Conservation (phyloP, 2,113 vertebrate genomes). For the Stigmatopora argus region DNA sequence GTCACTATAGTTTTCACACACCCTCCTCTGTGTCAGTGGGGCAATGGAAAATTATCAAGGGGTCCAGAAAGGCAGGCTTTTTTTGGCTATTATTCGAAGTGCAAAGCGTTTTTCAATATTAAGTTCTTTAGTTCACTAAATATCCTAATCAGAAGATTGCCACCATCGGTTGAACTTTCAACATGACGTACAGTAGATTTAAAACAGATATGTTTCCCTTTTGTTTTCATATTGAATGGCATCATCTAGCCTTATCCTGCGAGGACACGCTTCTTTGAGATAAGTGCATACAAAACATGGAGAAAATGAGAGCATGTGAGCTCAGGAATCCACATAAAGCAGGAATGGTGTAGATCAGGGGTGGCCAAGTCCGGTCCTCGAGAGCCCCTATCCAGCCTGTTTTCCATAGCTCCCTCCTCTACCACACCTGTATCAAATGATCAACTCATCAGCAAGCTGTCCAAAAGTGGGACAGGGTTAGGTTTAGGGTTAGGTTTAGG, state of each 20-base stretch:
- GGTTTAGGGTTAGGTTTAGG: no score
- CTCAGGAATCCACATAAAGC: constrained; percentile 53
- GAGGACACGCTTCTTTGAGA: constrained; percentile 48
- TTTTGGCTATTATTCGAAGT: not conserved
- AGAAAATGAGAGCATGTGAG: constrained; percentile 37
- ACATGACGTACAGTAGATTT: constrained; percentile 25
- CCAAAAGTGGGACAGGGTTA: no score
- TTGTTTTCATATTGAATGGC: constrained; percentile 44
- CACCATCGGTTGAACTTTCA: constrained; percentile 12
- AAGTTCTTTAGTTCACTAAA: constrained; percentile 5
- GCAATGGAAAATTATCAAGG: constrained; percentile 38
- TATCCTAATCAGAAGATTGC: constrained; percentile 22
- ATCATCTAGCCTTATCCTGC: constrained; percentile 51
- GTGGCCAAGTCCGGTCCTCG: no score
- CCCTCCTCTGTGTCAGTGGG: constrained; percentile 22
- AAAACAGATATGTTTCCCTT: constrained; percentile 38
- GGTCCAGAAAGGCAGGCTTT: constrained; percentile 24
- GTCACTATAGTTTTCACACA: constrained; percentile 42
- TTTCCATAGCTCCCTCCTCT: no score
- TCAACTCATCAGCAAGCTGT: no score
- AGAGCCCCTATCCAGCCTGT: no score
- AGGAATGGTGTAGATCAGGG: constrained; percentile 29
- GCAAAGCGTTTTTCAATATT: not conserved
- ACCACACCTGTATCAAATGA: no score
- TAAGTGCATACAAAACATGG: constrained; percentile 35